phyloP scores from a whole-genome alignment of 2,888 invertebrate species.

The Andrena haemorrhoa region DNA sequence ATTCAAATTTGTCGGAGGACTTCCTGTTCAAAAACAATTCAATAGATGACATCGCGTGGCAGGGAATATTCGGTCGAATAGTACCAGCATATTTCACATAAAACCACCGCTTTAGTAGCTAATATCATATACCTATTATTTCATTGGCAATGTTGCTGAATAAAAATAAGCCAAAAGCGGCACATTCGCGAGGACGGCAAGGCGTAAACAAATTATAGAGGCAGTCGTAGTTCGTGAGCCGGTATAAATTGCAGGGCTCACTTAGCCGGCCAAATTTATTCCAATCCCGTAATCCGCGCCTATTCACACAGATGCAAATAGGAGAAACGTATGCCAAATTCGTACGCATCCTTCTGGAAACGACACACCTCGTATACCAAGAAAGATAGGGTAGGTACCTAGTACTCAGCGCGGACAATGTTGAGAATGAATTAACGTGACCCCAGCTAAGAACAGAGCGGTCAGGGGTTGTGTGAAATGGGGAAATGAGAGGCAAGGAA shows the following conservation, averaged over 20 bases:
- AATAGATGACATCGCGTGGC: no score
- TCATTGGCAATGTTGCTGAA: conserved; percentile 12
- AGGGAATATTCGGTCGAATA: no score
- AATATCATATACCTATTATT: neutral
- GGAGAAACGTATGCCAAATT: conserved; percentile 78
- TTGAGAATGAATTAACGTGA: conserved; percentile 73
- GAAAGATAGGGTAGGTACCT: conserved; percentile 60
- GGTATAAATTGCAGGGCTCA: conserved; percentile 76
- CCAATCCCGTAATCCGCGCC: conserved; percentile 78
- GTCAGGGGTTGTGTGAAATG: conserved; percentile 39
- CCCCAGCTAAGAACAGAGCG: conserved; percentile 63
- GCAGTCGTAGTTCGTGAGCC: conserved; percentile 56
- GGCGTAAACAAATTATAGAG: conserved; percentile 33
- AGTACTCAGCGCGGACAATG: conserved; percentile 51
- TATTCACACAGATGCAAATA: conserved; percentile 78
- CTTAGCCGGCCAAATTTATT: conserved; percentile 76
- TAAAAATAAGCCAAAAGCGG: conserved; percentile 43
- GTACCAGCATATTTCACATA: no score
- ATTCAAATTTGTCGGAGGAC: no score
- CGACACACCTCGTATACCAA: conserved; percentile 67
- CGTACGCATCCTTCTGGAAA: conserved; percentile 77
- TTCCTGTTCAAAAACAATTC: no score
- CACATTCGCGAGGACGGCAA: conserved; percentile 38
- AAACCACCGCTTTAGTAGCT: no score
- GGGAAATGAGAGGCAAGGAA: neutral